Conservation (phyloP, 2,888 invertebrate species). For the Sinelater perroti region DNA sequence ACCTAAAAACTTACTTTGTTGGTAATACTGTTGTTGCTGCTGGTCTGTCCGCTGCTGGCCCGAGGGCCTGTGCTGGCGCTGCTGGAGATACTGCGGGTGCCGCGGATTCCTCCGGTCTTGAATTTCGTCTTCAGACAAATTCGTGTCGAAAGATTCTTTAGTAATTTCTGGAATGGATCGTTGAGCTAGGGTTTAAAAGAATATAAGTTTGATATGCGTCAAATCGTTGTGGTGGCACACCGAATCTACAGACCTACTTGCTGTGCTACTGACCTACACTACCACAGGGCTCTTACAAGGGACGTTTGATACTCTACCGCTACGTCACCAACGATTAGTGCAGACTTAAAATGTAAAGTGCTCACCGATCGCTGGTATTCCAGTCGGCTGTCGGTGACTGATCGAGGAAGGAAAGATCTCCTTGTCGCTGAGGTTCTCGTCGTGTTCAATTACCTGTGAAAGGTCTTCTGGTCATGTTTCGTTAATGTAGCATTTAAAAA, state of each 20-base stretch:
- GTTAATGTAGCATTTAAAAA: no score
- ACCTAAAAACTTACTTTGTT: conserved; percentile 39
- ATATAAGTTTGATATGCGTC: conserved; percentile 39
- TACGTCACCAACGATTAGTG: background rate
- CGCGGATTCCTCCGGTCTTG: conserved; percentile 60
- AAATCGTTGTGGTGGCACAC: conserved; percentile 31
- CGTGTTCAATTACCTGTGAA: conserved; percentile 75
- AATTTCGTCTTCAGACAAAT: conserved; percentile 76
- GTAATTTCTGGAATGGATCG: conserved; percentile 75
- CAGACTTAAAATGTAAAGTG: background rate
- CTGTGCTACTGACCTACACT: conserved; percentile 18
- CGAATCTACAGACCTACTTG: conserved; percentile 37
- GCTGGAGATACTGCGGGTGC: conserved; percentile 56
- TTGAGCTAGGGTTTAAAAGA: conserved; percentile 56
- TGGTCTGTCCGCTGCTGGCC: conserved; percentile 59
- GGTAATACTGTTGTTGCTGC: conserved; percentile 41
- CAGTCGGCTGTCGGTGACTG: conserved; percentile 54
- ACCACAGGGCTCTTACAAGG: conserved; percentile 15
- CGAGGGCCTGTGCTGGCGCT: conserved; percentile 57
- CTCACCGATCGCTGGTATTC: conserved; percentile 60
- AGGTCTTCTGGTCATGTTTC: no score
- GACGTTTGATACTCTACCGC: background rate
- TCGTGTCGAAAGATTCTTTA: conserved; percentile 77
- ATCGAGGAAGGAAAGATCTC: conserved; percentile 74
- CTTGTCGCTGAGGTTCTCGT: conserved; percentile 87